Conservation (phyloP, 2,888 invertebrate species). For the Xestia ashworthii region DNA sequence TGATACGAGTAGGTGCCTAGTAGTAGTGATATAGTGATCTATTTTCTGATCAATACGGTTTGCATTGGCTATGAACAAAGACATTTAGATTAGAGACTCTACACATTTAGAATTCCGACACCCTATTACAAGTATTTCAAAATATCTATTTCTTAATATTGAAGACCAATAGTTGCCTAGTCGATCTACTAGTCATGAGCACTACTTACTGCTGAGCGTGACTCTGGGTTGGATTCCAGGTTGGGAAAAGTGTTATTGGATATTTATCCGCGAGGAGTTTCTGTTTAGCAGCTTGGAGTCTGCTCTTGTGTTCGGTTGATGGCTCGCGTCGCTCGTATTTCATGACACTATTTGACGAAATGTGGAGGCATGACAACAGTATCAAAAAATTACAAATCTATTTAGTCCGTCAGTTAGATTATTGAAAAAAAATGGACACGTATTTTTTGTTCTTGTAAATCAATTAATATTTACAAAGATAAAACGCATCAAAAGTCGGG, state of each 20-base stretch:
- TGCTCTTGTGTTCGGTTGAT: background rate
- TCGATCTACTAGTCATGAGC: background rate
- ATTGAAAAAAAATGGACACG: too few relatives aligned
- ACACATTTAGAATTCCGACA: background rate
- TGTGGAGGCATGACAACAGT: too few relatives aligned
- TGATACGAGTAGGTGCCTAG: conserved; percentile 6
- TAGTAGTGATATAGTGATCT: background rate
- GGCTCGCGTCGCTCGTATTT: too few relatives aligned
- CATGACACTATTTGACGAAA: background rate
- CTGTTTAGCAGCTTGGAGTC: too few relatives aligned
- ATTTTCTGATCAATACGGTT: background rate
- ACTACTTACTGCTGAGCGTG: background rate
- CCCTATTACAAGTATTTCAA: background rate
- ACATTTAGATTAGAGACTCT: background rate
- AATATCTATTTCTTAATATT: background rate
- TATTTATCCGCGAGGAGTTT: background rate
- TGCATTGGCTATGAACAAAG: background rate
- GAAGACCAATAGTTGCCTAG: background rate
- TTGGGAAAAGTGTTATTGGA: background rate
- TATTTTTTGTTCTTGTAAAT: too few relatives aligned
- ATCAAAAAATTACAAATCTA: too few relatives aligned
- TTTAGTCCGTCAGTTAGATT: too few relatives aligned
- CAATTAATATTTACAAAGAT: too few relatives aligned
- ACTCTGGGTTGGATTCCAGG: background rate
- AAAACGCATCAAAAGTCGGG: too few relatives aligned